A percentile compares a stretch with the other conserved stretches of the same genome.
These are phyloP conservation scores for Etheostoma spectabile DNA, from an alignment of 2,113 vertebrate genomes.

Conservation along the genomic window DNA sequence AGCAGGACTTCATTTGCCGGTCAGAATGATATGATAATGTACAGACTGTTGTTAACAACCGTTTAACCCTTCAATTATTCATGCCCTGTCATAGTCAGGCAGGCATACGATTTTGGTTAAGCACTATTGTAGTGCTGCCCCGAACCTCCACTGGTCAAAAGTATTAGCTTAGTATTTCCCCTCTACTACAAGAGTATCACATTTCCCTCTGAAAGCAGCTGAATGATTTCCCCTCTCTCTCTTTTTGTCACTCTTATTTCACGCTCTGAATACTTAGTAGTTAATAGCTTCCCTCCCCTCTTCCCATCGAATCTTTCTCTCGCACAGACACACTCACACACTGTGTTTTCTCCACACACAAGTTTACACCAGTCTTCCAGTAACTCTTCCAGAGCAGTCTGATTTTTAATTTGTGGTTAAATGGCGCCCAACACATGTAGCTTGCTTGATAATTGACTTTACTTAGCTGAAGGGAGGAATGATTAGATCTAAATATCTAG, in stretches of 20 bases:
- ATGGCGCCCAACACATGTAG: constrained; percentile 77
- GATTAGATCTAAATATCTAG: constrained; percentile 81
- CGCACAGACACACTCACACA: constrained; percentile 39
- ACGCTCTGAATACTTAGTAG: constrained; percentile 85
- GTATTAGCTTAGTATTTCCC: constrained; percentile 67
- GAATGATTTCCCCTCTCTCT: constrained; percentile 79
- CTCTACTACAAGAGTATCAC: constrained; percentile 72
- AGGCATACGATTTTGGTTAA: constrained; percentile 38
- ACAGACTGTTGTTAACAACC: not conserved
- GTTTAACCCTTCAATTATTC: not conserved
- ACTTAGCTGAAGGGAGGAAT: constrained; percentile 76
- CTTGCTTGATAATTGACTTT: constrained; percentile 84
- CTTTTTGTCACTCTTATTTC: constrained; percentile 85
- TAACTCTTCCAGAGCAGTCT: constrained; percentile 72
- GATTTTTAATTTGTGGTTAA: constrained; percentile 86
- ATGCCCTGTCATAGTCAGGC: not conserved
- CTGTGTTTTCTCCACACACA: constrained; percentile 64
- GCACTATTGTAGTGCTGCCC: constrained; percentile 43
- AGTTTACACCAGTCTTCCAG: constrained; percentile 70
- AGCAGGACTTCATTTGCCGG: not conserved
- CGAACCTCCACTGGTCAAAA: constrained; percentile 60
- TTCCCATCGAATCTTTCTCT: constrained; percentile 67
- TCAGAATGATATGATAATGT: not conserved
- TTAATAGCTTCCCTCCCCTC: constrained; percentile 82
- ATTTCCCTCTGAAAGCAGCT: constrained; percentile 77